These are phyloP conservation scores for Meloidogyne floridensis DNA, from an alignment of 1,140 invertebrate species.

Conservation along the genomic window DNA sequence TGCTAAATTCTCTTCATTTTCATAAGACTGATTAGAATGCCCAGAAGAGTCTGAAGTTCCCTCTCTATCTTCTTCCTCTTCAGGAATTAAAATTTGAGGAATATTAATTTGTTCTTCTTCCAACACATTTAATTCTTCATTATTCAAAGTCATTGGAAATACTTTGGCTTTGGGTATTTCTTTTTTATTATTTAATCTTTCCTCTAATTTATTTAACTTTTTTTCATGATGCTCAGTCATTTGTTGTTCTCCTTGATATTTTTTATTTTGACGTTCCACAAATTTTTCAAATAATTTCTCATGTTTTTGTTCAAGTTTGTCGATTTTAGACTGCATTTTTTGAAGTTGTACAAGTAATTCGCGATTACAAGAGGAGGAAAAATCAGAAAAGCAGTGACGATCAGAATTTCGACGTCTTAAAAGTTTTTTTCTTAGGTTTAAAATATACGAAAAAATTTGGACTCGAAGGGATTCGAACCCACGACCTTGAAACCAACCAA, in stretches of 20 bases:
- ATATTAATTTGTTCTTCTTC: neutral
- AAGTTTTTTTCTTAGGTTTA: neutral
- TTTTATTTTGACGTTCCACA: neutral
- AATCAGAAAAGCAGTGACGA: neutral
- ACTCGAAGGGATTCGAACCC: neutral
- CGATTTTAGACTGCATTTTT: neutral
- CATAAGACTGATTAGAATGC: neutral
- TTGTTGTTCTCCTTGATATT: neutral
- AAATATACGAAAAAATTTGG: neutral
- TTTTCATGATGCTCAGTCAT: neutral
- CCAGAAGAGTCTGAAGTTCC: neutral
- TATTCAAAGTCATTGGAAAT: neutral
- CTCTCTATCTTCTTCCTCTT: neutral
- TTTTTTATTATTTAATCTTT: neutral
- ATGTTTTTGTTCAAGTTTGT: neutral
- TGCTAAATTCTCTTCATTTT: neutral
- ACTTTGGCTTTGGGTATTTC: neutral
- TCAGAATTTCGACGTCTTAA: constrained; percentile 12
- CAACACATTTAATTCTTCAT: neutral
- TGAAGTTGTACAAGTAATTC: neutral
- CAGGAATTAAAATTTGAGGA: constrained; percentile 7
- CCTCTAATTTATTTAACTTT: neutral
- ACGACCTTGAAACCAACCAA: neutral
- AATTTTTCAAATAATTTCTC: neutral
- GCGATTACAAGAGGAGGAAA: neutral